Percentiles rank a stretch among this genome's conserved stretches.
phyloP scores from a whole-genome alignment of 1,140 invertebrate genomes.

The Brachionus rubens region DNA sequence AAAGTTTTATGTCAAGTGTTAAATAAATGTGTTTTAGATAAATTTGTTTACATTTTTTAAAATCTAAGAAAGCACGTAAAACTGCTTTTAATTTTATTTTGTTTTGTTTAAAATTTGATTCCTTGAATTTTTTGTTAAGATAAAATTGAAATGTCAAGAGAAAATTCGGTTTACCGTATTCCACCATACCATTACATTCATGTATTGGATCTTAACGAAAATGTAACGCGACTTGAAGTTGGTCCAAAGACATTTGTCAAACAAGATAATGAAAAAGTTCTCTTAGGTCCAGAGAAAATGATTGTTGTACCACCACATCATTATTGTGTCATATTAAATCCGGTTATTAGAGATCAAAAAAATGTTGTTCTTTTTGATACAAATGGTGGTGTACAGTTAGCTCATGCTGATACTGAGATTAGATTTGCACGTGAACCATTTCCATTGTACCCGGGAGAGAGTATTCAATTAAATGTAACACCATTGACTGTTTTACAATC shows the following conservation, averaged over 20 bases:
- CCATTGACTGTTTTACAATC: constrained; percentile 52
- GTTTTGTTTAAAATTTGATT: too few relatives aligned
- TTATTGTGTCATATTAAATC: constrained; percentile 61
- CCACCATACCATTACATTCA: constrained; percentile 63
- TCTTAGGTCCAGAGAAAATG: constrained; percentile 57
- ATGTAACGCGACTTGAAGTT: constrained; percentile 62
- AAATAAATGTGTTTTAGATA: background rate
- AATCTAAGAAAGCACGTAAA: background rate
- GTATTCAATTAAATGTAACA: constrained; percentile 59
- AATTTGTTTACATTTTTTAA: background rate
- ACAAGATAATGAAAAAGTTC: constrained; percentile 63
- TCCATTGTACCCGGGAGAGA: constrained; percentile 64
- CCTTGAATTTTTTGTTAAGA: too few relatives aligned
- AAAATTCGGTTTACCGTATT: constrained; percentile 53
- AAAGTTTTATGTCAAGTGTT: background rate
- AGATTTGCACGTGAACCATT: constrained; percentile 64
- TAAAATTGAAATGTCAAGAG: too few relatives aligned
- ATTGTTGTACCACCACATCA: constrained; percentile 50
- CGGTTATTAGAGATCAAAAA: constrained; percentile 58
- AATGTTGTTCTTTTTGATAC: constrained; percentile 55
- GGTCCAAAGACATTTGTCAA: constrained; percentile 63
- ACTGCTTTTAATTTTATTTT: background rate
- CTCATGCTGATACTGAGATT: constrained; percentile 62
- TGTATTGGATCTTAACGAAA: constrained; percentile 63
- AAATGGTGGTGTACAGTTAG: constrained; percentile 59